Evolutionary conservation across 2,797 vertebrate species (phyloP).

Genomic region (Acipenser ruthenus): DNA sequence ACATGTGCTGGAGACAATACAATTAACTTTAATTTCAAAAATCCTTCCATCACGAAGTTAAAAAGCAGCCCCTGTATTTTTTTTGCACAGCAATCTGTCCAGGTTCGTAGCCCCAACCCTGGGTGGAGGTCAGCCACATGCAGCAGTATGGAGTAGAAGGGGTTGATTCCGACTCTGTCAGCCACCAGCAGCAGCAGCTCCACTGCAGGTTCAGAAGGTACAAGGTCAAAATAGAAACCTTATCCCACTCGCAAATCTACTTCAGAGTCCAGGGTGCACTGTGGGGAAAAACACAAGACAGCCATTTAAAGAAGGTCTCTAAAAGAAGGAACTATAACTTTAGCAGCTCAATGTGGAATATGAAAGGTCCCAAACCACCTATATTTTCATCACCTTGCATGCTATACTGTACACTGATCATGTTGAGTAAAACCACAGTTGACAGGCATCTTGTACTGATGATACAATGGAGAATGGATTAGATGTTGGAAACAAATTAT

Average conservation of each 20-base stretch:
- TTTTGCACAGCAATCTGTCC: slow-evolving; percentile 86
- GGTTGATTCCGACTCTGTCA: slow-evolving; percentile 93
- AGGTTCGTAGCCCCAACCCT: slow-evolving; percentile 47
- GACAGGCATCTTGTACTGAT: no score
- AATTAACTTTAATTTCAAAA: no score
- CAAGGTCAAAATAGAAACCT: slow-evolving; percentile 87
- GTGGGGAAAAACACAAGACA: slow-evolving; percentile 17
- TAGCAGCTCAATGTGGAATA: no score
- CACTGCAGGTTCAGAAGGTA: slow-evolving; percentile 62
- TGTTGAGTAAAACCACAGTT: no score
- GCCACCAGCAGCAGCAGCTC: slow-evolving; percentile 77
- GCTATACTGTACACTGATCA: no score
- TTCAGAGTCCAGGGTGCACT: slow-evolving; percentile 74
- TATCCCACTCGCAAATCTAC: slow-evolving; percentile 84
- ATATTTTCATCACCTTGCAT: no score
- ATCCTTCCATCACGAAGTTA: slow-evolving; percentile 49
- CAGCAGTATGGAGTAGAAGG: slow-evolving; percentile 85
- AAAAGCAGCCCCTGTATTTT: slow-evolving; percentile 79
- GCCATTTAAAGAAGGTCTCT: neutral
- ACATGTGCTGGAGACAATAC: no score
- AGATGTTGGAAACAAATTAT: no score
- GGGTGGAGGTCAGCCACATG: slow-evolving; percentile 73
- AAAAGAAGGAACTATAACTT: neutral
- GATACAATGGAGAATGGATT: no score
- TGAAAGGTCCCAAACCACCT: no score